Conservation (phyloP, 1,140 invertebrate genomes). For the Drosophila funebris region DNA sequence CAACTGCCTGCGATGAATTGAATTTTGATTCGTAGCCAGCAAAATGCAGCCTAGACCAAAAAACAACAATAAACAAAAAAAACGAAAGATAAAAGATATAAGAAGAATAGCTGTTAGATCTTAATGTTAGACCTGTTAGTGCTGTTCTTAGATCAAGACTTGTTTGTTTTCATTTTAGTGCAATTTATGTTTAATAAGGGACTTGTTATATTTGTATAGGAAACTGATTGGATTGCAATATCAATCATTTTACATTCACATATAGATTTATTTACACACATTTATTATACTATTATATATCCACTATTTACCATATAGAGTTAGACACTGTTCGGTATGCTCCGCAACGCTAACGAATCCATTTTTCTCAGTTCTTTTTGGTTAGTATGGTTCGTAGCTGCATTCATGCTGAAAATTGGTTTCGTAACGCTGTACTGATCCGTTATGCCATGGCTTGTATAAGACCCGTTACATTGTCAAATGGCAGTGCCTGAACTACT, state of each 20-base stretch:
- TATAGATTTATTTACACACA: neutral
- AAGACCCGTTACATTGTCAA: conserved; percentile 12
- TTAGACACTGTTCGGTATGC: neutral
- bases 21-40: conserved; percentile 10
- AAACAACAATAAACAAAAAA: too few species aligned
- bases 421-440: neutral
- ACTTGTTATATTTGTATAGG: neutral
- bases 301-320: neutral
- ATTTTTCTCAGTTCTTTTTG: neutral
- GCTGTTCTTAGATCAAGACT: conserved; percentile 56
- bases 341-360: neutral
- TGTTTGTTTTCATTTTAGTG: conserved; percentile 63
- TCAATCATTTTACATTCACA: neutral
- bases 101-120: conserved; percentile 21
- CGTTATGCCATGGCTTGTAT: conserved; percentile 21
- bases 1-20: conserved; percentile 31
- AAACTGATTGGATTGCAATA: neutral
- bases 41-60: conserved; percentile 78
- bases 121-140: conserved; percentile 47
- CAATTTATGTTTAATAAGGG: conserved; percentile 45
- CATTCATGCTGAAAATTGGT: neutral
- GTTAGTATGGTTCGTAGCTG: neutral
- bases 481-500: conserved; percentile 6
- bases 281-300: too few species aligned
- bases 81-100: conserved; percentile 1